phyloP scores from a whole-genome alignment of 2,797 vertebrate genomes.

The Pogonophryne albipinna region DNA sequence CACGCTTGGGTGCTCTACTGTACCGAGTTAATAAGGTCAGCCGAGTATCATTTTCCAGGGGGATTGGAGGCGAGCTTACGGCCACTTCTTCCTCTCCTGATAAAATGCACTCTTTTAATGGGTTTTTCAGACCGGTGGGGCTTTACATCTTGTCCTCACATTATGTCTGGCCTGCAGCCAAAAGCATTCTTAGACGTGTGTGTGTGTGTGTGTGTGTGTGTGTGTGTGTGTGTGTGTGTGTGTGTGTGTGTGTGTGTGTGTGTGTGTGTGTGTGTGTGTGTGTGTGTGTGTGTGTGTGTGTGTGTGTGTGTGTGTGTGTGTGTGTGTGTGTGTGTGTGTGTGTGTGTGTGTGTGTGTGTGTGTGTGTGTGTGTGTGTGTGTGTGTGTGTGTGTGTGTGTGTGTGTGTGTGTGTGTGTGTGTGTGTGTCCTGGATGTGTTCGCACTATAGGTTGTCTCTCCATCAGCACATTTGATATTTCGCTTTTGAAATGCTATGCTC shows the following conservation, averaged over 20 bases:
- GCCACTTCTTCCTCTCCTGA: constrained; percentile 62
- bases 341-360: no score
- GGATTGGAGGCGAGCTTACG: constrained; percentile 57
- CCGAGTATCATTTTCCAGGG: constrained; percentile 64
- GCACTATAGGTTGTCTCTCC: constrained; percentile 24
- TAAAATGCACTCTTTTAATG: constrained; percentile 74
- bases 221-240: no score
- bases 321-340: no score
- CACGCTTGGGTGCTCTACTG: constrained; percentile 74
- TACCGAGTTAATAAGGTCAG: constrained; percentile 80
- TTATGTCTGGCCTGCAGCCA: constrained; percentile 58
- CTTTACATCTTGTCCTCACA: constrained; percentile 50
- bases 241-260: no score
- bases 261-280: no score
- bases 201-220: background rate
- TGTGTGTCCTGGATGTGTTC: background rate
- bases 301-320: no score
- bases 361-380: no score
- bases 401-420: background rate
- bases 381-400: no score
- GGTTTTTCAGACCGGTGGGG: constrained; percentile 64
- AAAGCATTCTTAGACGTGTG: constrained; percentile 34
- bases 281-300: no score
- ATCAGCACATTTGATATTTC: constrained; percentile 67
- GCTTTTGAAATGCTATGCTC: constrained; percentile 72